These are phyloP conservation scores for Aradus depressus DNA, from an alignment of 2,888 invertebrate genomes.

Conservation along the genomic window DNA sequence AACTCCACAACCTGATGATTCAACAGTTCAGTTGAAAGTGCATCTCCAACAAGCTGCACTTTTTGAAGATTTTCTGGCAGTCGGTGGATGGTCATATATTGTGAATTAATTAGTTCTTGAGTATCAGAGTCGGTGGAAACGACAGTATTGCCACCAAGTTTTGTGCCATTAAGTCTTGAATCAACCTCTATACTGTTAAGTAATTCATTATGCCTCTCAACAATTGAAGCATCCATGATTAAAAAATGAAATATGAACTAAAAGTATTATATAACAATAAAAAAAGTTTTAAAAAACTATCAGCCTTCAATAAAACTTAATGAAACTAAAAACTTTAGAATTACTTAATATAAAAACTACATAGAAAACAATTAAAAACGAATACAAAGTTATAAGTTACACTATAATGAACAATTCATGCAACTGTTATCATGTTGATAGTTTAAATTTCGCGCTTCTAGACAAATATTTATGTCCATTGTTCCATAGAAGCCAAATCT, in stretches of 20 bases:
- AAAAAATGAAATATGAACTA: no score
- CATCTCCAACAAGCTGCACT: slow-evolving; percentile 26
- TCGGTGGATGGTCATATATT: slow-evolving; percentile 39
- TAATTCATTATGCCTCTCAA: slow-evolving; percentile 21
- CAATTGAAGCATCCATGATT: slow-evolving; percentile 23
- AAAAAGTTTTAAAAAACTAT: neutral
- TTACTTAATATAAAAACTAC: neutral
- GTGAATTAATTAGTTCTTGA: slow-evolving; percentile 31
- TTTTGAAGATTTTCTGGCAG: slow-evolving; percentile 30
- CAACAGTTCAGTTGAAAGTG: slow-evolving; percentile 29
- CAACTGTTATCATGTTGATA: no score
- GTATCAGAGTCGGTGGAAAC: slow-evolving; percentile 21
- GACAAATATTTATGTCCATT: slow-evolving; percentile 4
- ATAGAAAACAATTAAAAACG: neutral
- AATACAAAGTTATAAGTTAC: neutral
- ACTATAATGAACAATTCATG: no score
- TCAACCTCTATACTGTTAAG: slow-evolving; percentile 18
- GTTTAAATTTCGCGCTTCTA: slow-evolving; percentile 15
- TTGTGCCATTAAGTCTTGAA: slow-evolving; percentile 14
- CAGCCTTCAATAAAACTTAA: neutral
- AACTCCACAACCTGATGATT: slow-evolving; percentile 31
- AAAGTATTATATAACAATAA: no score
- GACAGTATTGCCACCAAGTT: slow-evolving; percentile 18
- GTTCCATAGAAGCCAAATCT: slow-evolving; percentile 18
- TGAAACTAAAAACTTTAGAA: neutral